Evolutionary conservation across 1,140 invertebrate species (phyloP).

Genomic region (Megathymus violae): DNA sequence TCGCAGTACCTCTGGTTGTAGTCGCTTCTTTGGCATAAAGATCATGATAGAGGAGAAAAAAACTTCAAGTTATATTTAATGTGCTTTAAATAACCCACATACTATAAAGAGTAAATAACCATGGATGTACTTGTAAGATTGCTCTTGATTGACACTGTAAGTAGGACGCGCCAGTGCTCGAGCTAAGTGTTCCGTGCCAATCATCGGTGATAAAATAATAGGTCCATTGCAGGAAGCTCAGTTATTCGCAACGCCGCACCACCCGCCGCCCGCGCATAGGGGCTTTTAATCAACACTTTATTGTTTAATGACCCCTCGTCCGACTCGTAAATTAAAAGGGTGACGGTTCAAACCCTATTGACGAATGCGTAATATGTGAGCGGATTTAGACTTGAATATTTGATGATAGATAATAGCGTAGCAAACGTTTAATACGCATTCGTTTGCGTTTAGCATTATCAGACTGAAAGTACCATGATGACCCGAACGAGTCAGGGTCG

Average conservation of each 20-base stretch:
- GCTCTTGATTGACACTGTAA: slow-evolving; percentile 32
- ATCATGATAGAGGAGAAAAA: no score
- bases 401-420: slow-evolving; percentile 71
- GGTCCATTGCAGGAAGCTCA: slow-evolving; percentile 73
- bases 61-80: no score
- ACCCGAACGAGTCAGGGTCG: slow-evolving; percentile 14
- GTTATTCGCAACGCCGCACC: slow-evolving; percentile 69
- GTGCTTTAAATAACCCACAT: slow-evolving; percentile 17
- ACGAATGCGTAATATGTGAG: slow-evolving; percentile 76
- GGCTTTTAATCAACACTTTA: slow-evolving; percentile 84
- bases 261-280: slow-evolving; percentile 71
- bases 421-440: slow-evolving; percentile 27
- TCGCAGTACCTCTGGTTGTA: no score
- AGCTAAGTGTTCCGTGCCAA: slow-evolving; percentile 58
- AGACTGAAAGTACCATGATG: slow-evolving; percentile 14
- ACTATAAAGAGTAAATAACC: slow-evolving; percentile 8
- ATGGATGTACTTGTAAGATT: slow-evolving; percentile 16
- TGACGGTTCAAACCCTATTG: slow-evolving; percentile 80
- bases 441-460: slow-evolving; percentile 21
- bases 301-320: slow-evolving; percentile 82
- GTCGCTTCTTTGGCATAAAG: no score
- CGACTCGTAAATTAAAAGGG: slow-evolving; percentile 82
- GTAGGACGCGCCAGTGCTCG: slow-evolving; percentile 37
- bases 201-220: slow-evolving; percentile 82
- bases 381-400: slow-evolving; percentile 69